phyloP scores from a whole-genome alignment of 2,888 invertebrate genomes.

The Aethes cnicana region DNA sequence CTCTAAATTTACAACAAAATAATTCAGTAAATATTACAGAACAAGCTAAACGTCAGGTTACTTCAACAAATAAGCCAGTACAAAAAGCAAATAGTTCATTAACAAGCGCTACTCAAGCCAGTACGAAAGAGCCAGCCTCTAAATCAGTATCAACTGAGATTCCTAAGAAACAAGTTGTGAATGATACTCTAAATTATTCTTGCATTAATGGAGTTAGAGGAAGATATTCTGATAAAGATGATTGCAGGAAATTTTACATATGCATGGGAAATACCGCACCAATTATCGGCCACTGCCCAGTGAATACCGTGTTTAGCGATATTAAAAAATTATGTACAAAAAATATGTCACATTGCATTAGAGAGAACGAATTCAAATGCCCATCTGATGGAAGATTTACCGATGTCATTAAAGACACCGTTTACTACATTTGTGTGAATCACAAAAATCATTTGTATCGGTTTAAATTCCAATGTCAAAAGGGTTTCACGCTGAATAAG shows the following conservation, averaged over 20 bases:
- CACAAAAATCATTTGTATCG: slow-evolving; percentile 46
- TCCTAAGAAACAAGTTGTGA: not conserved
- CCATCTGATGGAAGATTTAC: slow-evolving; percentile 63
- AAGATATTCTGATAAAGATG: slow-evolving; percentile 66
- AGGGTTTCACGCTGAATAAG: slow-evolving; percentile 59
- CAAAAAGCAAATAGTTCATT: not conserved
- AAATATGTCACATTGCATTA: slow-evolving; percentile 71
- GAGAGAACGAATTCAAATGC: slow-evolving; percentile 75
- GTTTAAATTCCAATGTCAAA: slow-evolving; percentile 66
- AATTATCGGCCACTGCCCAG: slow-evolving; percentile 60
- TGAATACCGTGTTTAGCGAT: slow-evolving; percentile 70
- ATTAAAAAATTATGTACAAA: slow-evolving; percentile 70
- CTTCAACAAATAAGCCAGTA: not conserved
- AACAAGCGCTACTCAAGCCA: not conserved
- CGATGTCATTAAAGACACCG: slow-evolving; percentile 58
- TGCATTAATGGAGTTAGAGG: slow-evolving; percentile 60
- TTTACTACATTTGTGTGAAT: slow-evolving; percentile 70
- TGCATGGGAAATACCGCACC: slow-evolving; percentile 62
- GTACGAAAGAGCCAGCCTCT: not conserved
- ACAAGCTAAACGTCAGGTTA: not conserved
- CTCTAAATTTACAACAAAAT: not conserved
- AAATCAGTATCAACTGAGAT: slow-evolving; percentile 1
- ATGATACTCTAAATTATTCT: slow-evolving; percentile 33
- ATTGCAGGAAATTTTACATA: slow-evolving; percentile 78
- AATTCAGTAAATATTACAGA: not conserved